phyloP scores from a whole-genome alignment of 1,140 invertebrate species.

The Drosophila ananassae region DNA sequence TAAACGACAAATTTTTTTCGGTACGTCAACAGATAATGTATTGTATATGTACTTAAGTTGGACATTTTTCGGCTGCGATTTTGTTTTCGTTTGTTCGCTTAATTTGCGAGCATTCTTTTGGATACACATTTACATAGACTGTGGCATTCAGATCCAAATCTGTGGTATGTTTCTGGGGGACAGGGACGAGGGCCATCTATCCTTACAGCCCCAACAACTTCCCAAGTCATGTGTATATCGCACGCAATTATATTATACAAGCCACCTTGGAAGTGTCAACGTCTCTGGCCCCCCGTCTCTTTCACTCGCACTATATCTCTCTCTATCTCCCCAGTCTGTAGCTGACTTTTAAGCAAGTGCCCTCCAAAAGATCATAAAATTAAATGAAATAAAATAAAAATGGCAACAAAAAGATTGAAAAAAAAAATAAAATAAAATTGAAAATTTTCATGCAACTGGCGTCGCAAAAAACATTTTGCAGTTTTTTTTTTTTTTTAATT shows the following conservation, averaged over 20 bases:
- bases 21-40: constrained; percentile 79
- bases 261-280: constrained; percentile 58
- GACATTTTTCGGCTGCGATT: constrained; percentile 28
- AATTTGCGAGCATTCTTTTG: constrained; percentile 38
- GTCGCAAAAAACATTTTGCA: constrained; percentile 60
- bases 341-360: constrained; percentile 36
- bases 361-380: constrained; percentile 57
- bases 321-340: no score
- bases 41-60: constrained; percentile 55
- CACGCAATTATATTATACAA: constrained; percentile 19
- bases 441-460: constrained; percentile 67
- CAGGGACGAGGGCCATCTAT: constrained; percentile 1
- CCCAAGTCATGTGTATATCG: constrained; percentile 5
- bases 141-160: not conserved
- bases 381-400: constrained; percentile 33
- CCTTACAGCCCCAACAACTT: constrained; percentile 9
- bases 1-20: constrained; percentile 53
- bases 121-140: constrained; percentile 17
- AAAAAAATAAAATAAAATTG: constrained; percentile 33
- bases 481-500: constrained; percentile 59
- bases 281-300: constrained; percentile 6
- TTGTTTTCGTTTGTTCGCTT: constrained; percentile 28
- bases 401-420: not conserved
- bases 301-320: not conserved
- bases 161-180: not conserved